phyloP scores from a whole-genome alignment of 2,113 vertebrate species.

The Pagrus major region DNA sequence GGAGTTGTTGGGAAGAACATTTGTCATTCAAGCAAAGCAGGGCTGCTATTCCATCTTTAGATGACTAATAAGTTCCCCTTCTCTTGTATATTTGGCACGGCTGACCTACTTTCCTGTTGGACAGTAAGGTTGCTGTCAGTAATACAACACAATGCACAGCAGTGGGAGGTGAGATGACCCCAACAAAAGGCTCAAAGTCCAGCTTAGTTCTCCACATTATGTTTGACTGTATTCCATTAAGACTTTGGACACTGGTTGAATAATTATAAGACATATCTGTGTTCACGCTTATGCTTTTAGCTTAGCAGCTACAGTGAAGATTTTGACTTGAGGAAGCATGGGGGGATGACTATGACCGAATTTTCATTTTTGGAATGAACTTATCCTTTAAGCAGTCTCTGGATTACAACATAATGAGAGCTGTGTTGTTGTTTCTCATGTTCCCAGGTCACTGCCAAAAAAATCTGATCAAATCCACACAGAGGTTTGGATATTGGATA shows the following conservation, averaged over 20 bases:
- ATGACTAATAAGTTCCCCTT: neutral
- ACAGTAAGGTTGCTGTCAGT: neutral
- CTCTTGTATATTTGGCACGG: neutral
- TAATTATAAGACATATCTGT: neutral
- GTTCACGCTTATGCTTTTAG: no score
- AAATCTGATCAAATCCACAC: neutral
- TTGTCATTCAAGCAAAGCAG: neutral
- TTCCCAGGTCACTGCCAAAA: neutral
- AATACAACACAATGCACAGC: neutral
- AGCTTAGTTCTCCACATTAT: neutral
- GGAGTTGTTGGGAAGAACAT: no score
- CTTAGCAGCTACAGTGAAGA: no score
- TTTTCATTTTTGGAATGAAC: no score
- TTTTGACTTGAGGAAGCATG: no score
- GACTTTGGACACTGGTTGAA: neutral
- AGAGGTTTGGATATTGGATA: no score
- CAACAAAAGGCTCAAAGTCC: neutral
- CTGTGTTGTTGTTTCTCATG: neutral
- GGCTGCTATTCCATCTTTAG: no score
- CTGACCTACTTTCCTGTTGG: no score
- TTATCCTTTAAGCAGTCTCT: no score
- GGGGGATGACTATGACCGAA: no score
- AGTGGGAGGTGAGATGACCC: neutral
- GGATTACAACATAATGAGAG: neutral
- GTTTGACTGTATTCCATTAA: neutral